Base-by-base conservation (phyloP, 30 jellyfish, hydroid and myxozoan genomes). In the Nemopilema nomurai region DNA sequence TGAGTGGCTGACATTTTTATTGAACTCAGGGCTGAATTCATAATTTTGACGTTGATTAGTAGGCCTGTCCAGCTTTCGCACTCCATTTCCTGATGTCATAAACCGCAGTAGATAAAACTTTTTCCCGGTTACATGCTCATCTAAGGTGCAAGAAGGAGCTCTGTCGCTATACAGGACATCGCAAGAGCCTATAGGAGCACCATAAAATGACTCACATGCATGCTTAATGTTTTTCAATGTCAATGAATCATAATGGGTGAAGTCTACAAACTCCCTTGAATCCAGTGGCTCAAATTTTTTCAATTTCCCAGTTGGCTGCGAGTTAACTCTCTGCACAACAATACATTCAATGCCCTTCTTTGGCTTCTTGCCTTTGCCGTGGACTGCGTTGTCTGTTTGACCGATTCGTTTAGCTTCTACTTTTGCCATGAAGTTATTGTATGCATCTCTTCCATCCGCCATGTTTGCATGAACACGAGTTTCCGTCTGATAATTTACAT, bases 261-360 rank as follows among this genome's bases (percentile, higher is more conserved):
- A 81, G 83, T 81, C 90, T 8, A 81, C 90, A 70, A 81, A 81
- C 18, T 81, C 90, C 49, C 90, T 33, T 20, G 90, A 18, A 30
- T 67, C 76, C 49, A 67, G 57, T 16, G 90, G 90, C 76, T 81
- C 90, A 57, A 32, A 81, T 67, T 68, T 66, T 57, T 67, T 67
- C 51, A 67, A 31, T 49, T 57, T 41, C 1, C 85, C 85, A 41
- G 62, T 81, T 41, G 90, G 83, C 64, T 67, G 53, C 24, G 90
- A 16, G 62, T 57, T 67, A 19, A 81, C 62, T 51, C 83, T 20
- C 66, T 81, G 90, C 76, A 67, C 90, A 51, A 81, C 41, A 23
- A 33, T 79, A 24, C 41, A 63, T 74, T 32, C 68, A 16, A 50
- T 30, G 41, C 50, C 25, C 71, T 22, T 21, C 69, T 74, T 33